Base-by-base conservation (phyloP, 2,888 invertebrate species). In the Phania funesta region DNA sequence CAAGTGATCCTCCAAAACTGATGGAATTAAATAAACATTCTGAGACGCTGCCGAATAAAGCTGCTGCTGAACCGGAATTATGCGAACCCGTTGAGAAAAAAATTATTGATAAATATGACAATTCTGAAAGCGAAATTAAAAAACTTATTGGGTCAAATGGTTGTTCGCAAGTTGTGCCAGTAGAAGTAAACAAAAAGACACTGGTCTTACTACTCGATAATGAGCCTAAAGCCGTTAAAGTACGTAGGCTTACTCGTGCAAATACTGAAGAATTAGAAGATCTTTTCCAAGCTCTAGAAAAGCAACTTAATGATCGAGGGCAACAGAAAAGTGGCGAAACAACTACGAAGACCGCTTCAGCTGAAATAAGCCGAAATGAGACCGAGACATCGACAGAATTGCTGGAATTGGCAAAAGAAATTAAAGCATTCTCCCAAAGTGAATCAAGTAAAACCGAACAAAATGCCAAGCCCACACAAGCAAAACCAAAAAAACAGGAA, bases 201-300 rank as follows among this genome's bases (percentile, higher is more conserved):
- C 84, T 89, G 6, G 89, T 89, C 0, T 84, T 89, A 3, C 79
- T 89, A 3, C 86, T 89, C 71, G 89, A 89, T 68, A 89, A 88
- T 29, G 88, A 89, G 22, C 89, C 89, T 0, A 86, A 87, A 38
- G 87, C 89, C 0, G 86, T 88, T 6, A 87, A 89, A 29, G 87
- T 89, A 0, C 86, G 89, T 5, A 85, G 89, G 3, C 76, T 89
- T 26, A 89, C 89, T 29, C 86, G 89, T 50, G 90, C 89, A 41
- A 89, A 89, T 54, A 89, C 89, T 0, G 89, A 89, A 76, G 89
- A 90, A 2, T 80, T 89, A 1, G 89, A 89, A 50, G 88, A 84
- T 5, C 80, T 90, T 3, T 88, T 90, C 20, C 86, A 88, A 60
- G 90, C 90, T 2, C 84, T 90, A 0, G 90, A 89, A 78, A 89